phyloP scores from a whole-genome alignment of 2,888 invertebrate species.

The Acronicta psi region DNA sequence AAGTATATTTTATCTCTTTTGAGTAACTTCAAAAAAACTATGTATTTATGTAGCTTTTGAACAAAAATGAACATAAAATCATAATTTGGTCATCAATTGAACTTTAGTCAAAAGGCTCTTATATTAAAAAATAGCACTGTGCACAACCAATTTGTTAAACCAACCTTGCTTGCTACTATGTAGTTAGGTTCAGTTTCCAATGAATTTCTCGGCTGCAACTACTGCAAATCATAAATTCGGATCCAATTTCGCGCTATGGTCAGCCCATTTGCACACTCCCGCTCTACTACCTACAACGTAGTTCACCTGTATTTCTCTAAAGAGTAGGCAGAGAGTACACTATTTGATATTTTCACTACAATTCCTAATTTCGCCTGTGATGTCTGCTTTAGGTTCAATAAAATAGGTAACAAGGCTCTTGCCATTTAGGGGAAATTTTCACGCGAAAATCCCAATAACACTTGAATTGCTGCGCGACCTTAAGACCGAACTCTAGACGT shows the following conservation, averaged over 20 bases:
- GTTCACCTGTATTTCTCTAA: too few species aligned
- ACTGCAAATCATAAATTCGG: slow-evolving; percentile 30
- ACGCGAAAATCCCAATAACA: too few species aligned
- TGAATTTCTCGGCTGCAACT: slow-evolving; percentile 15
- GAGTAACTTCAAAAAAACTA: too few species aligned
- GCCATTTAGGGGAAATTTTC: too few species aligned
- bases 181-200: slow-evolving; percentile 7
- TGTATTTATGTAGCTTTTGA: background rate
- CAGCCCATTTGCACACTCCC: background rate
- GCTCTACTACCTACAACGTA: background rate
- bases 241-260: slow-evolving; percentile 32
- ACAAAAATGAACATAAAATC: background rate
- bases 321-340: too few species aligned
- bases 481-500: too few species aligned
- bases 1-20: too few species aligned
- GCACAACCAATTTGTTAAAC: slow-evolving; percentile 9
- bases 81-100: slow-evolving; percentile 3
- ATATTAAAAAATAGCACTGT: background rate
- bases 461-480: too few species aligned
- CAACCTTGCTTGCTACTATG: slow-evolving; percentile 1
- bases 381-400: too few species aligned
- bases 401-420: too few species aligned
- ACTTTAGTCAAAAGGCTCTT: background rate
- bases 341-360: too few species aligned
- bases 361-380: too few species aligned